Evolutionary conservation across 1,140 invertebrate genomes (phyloP).

Genomic region (Pseudomyrmex dendroicus): DNA sequence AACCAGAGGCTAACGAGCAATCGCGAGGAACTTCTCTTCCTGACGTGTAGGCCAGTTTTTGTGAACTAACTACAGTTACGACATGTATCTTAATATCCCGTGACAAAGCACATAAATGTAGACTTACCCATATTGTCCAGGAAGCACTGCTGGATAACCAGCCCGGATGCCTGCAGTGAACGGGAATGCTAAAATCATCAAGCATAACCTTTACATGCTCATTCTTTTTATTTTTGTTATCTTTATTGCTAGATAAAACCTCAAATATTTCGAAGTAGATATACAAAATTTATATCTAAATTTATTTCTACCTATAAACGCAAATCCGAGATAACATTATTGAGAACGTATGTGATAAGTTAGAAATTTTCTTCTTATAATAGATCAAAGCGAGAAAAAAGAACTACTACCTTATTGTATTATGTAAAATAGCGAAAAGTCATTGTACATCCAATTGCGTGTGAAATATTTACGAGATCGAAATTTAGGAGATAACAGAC

Average conservation of each 20-base stretch:
- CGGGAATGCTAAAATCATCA: conserved; percentile 87
- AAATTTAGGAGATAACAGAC: neutral
- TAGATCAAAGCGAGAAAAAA: too few species aligned
- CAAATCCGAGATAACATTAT: too few species aligned
- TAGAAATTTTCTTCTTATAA: too few species aligned
- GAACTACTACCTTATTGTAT: too few species aligned
- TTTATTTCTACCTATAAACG: too few species aligned
- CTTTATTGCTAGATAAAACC: too few species aligned
- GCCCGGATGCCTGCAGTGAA: conserved; percentile 88
- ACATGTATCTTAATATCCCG: conserved; percentile 62
- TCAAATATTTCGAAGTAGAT: too few species aligned
- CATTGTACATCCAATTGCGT: neutral
- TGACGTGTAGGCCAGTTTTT: conserved; percentile 30
- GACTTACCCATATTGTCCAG: conserved; percentile 91
- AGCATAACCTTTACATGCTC: conserved; percentile 48
- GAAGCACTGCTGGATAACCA: conserved; percentile 89
- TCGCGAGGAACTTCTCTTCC: conserved; percentile 48
- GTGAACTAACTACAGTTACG: conserved; percentile 54
- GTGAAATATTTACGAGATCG: too few species aligned
- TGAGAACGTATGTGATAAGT: too few species aligned
- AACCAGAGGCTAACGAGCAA: conserved; percentile 10
- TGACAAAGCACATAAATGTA: conserved; percentile 69
- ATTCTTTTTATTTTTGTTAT: conserved; percentile 29
- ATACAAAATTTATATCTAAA: too few species aligned
- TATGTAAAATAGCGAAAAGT: neutral